phyloP scores from a whole-genome alignment of 1,140 invertebrate species.

The Drosophila guanche region DNA sequence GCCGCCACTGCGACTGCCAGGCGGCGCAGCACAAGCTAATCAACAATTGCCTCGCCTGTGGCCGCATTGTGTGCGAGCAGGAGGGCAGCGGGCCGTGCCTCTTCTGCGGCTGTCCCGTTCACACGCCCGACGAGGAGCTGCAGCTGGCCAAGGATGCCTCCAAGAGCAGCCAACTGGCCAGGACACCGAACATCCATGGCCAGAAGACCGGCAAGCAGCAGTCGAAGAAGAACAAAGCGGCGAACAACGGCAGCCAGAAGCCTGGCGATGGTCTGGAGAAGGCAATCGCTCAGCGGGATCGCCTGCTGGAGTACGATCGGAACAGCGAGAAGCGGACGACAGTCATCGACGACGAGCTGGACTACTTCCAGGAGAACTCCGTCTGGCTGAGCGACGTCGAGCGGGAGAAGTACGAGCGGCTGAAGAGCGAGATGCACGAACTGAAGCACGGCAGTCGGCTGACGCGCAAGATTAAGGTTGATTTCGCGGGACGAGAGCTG shows the following conservation, averaged over 20 bases:
- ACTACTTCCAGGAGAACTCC: conserved; percentile 92
- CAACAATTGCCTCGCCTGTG: conserved; percentile 97
- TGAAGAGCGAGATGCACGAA: conserved; percentile 88
- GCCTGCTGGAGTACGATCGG: conserved; percentile 93
- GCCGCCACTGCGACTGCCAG: conserved; percentile 95
- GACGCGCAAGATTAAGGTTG: conserved; percentile 90
- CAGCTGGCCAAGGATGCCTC: conserved; percentile 37
- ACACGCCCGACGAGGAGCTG: conserved; percentile 88
- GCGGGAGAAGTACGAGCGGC: conserved; percentile 87
- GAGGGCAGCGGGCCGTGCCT: conserved; percentile 98
- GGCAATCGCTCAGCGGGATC: conserved; percentile 92
- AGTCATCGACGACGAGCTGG: conserved; percentile 97
- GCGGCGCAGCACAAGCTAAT: conserved; percentile 95
- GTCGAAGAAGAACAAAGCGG: conserved; percentile 1
- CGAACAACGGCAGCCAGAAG: not conserved
- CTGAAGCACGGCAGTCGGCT: conserved; percentile 89
- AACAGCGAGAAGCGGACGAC: conserved; percentile 93
- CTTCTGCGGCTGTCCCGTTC: conserved; percentile 93
- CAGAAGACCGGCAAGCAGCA: conserved; percentile 22
- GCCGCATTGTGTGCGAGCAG: conserved; percentile 96
- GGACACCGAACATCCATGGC: too few relatives aligned
- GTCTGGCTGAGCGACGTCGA: conserved; percentile 92
- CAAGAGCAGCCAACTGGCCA: too few relatives aligned
- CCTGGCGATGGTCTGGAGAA: conserved; percentile 85
- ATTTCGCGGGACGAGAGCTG: conserved; percentile 90